Conservation (phyloP, 2,888 invertebrate species). For the Microplitis deprimator region DNA sequence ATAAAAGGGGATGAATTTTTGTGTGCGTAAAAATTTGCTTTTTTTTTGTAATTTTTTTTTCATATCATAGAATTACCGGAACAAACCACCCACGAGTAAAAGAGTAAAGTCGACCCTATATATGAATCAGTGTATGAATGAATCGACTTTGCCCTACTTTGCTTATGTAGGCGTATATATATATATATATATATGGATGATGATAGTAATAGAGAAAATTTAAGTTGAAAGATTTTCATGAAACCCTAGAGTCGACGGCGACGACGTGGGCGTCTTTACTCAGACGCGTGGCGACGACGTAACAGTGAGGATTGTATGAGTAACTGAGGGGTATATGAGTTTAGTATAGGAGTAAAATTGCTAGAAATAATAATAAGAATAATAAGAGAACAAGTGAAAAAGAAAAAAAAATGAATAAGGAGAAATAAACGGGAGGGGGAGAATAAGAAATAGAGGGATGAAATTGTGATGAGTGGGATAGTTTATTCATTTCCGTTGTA, state of each 20-base stretch:
- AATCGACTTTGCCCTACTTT: constrained; percentile 67
- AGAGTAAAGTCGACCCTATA: constrained; percentile 39
- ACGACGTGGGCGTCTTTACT: constrained; percentile 61
- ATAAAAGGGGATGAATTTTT: neutral
- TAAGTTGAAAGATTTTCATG: constrained; percentile 61
- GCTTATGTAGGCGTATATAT: constrained; percentile 21
- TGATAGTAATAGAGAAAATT: constrained; percentile 14
- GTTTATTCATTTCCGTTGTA: no score
- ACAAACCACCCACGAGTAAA: constrained; percentile 21
- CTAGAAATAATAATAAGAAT: no score
- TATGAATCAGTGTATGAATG: constrained; percentile 54
- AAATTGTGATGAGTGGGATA: no score
- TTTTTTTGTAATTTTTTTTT: neutral
- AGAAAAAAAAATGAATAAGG: no score
- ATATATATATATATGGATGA: neutral
- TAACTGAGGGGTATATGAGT: neutral
- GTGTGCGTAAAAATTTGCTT: constrained; percentile 25
- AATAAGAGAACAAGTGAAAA: no score
- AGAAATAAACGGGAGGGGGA: no score
- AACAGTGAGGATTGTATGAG: neutral
- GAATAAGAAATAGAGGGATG: neutral
- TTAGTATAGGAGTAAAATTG: no score
- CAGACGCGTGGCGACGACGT: constrained; percentile 37
- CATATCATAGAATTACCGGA: neutral
- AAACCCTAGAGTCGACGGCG: constrained; percentile 52